Base-by-base conservation (phyloP, 2,888 invertebrate species). In the Ecliptopera silaceata region DNA sequence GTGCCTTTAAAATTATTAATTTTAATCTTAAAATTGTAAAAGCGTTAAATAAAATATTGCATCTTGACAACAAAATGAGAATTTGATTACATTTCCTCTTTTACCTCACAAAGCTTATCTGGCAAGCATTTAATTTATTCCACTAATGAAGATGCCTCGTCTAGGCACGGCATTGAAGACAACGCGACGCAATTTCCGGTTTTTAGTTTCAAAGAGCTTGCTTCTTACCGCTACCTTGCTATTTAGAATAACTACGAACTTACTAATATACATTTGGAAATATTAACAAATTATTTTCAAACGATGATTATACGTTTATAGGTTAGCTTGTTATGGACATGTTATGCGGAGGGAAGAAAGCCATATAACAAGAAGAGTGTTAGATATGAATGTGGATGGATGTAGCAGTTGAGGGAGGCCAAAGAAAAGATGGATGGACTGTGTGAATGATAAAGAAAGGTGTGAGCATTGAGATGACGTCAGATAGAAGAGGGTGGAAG, bases 161-260 rank as follows among this genome's bases (percentile, higher is more conserved):
- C 84, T 77, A 80, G 79, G 82, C 81, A 76, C 82, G 79, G 82
- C 82, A 76, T 83, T 78, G 79, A 84, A 82, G 81, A 79, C 77
- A 78, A 79, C 75, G 78, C 81, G 82, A 84, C 83, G 87, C 84
- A 88, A 89, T 90, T 88, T 90, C 89, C 89, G 89, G 87, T 89
- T 89, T 90, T 88, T 89, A 89, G 88, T 88, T 90, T 87, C 88
- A 90, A 89, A 90, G 88, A 83, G 79, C 69, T 63, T 55, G 68
- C 78, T 77, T 82, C 79, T 77, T 81, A 73, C 72, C 74, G 77
- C 76, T 81, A 74, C 73, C 75, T 78, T 69, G 60, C 68, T 61
- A 51, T 47, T 46, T 42, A 47, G 49, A 43, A 43, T 8, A 75
- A 86, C 83, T 66, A 66, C 8, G 10, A 2, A 55, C 72, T 73